These are phyloP conservation scores for Elephas maximus DNA, from an alignment of 2,113 vertebrate genomes.

Conservation along the genomic window DNA sequence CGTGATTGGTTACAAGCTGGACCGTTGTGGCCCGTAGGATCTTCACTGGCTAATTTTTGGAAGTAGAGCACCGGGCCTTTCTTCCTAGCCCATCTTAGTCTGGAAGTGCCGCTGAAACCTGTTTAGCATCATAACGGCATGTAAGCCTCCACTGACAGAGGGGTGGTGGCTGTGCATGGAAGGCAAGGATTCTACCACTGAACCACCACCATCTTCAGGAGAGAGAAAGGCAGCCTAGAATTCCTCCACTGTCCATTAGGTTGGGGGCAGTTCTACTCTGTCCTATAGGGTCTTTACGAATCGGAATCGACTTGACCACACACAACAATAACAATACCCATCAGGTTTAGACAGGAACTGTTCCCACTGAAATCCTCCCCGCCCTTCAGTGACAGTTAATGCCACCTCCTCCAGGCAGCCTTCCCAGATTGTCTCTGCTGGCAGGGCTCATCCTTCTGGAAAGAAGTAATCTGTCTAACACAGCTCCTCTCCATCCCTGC, in stretches of 20 bases:
- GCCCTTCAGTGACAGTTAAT: too few species aligned
- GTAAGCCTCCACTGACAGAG: too few species aligned
- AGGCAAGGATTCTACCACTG: too few species aligned
- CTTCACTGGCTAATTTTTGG: background rate
- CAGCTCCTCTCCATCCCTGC: background rate
- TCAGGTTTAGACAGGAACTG: background rate
- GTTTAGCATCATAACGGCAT: background rate
- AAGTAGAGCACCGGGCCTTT: background rate
- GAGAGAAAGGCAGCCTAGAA: background rate
- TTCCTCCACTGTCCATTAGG: background rate
- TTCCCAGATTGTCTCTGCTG: background rate
- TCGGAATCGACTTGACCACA: background rate
- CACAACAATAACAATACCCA: background rate
- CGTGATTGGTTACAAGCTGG: background rate
- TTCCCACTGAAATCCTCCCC: background rate
- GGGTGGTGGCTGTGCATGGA: background rate
- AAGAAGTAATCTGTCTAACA: background rate
- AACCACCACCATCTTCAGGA: background rate
- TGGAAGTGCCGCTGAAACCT: background rate
- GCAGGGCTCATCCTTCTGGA: background rate
- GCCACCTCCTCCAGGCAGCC: background rate
- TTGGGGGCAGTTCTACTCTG: background rate
- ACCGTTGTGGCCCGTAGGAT: background rate
- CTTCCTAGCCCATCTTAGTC: background rate
- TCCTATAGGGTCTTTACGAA: background rate